Conservation (phyloP, 2,113 vertebrate species). For the Myotis lucifugus region DNA sequence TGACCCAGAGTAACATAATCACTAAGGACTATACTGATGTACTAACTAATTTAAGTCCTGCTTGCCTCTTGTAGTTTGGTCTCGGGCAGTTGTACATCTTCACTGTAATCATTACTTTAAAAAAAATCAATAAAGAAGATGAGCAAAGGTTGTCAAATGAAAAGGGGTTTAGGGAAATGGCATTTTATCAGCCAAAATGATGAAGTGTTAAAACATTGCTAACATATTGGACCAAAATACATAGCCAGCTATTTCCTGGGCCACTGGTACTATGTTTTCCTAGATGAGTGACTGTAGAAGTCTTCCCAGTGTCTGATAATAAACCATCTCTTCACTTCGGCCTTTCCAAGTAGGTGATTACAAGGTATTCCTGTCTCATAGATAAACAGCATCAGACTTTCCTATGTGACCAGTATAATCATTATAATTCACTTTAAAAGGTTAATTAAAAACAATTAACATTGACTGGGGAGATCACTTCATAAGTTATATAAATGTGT, state of each 20-base stretch:
- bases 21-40: not conserved
- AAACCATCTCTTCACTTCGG: not conserved
- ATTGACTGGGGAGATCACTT: not conserved
- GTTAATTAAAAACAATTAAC: not conserved
- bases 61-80: conserved; percentile 2
- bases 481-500: not conserved
- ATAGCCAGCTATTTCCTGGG: not conserved
- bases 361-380: not conserved
- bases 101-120: not conserved
- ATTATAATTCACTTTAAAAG: conserved; percentile 19
- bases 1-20: not conserved
- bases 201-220: not conserved
- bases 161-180: conserved; percentile 2
- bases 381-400: not conserved
- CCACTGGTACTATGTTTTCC: not conserved
- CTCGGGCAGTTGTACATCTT: not conserved
- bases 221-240: not conserved
- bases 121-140: conserved; percentile 18
- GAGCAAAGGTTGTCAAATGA: conserved; percentile 2
- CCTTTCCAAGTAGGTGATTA: not conserved
- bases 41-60: not conserved
- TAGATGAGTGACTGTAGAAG: not conserved
- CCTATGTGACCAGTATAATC: not conserved
- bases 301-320: not conserved
- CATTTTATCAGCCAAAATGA: conserved; percentile 36